A percentile compares a stretch with the other conserved stretches of the same genome.
phyloP scores from a whole-genome alignment of 2,113 vertebrate genomes.

The Mormyrus iriodes region DNA sequence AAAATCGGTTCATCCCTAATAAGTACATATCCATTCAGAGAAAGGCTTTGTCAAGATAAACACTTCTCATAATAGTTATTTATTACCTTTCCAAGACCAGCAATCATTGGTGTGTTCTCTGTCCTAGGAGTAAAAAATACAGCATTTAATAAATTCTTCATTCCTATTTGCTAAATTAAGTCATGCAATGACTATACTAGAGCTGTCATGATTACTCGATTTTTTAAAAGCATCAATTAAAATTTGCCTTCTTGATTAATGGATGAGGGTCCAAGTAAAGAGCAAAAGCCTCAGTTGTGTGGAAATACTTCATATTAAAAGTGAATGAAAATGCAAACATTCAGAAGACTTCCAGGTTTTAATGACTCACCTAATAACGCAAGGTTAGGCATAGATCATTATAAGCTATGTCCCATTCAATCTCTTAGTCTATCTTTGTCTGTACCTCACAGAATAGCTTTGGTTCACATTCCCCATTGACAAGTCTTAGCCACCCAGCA shows the following conservation, averaged over 20 bases:
- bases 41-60: neutral
- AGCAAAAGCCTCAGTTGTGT: no score
- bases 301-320: no score
- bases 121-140: conserved; percentile 64
- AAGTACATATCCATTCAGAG: neutral
- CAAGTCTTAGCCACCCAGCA: no score
- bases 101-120: conserved; percentile 95
- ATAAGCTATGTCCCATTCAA: no score
- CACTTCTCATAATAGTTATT: neutral
- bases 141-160: neutral
- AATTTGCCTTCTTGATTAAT: neutral
- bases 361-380: no score
- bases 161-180: neutral
- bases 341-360: no score
- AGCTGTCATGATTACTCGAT: neutral
- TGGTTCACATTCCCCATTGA: no score
- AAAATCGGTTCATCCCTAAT: neutral
- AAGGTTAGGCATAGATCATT: no score
- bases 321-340: no score
- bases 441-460: no score
- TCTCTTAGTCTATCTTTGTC: no score
- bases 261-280: neutral
- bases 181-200: neutral
- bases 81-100: conserved; percentile 84
- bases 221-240: neutral